These are phyloP conservation scores for Clusia tigrina DNA, from an alignment of 2,888 invertebrate species.

Conservation along the genomic window DNA sequence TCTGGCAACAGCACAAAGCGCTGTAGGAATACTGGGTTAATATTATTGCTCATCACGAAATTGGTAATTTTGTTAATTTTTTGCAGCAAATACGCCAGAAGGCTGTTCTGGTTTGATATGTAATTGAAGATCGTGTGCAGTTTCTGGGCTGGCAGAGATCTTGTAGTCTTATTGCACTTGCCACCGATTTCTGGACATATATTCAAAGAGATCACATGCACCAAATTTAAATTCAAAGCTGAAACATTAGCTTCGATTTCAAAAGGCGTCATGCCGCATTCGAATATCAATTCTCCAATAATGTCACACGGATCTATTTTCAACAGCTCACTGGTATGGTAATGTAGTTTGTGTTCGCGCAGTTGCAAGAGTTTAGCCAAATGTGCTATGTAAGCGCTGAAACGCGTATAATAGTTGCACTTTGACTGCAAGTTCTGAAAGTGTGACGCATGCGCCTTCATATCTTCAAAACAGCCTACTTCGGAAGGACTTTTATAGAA, in stretches of 20 bases:
- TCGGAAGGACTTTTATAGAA: conserved; percentile 45
- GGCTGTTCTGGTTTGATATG: conserved; percentile 54
- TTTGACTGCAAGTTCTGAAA: conserved; percentile 59
- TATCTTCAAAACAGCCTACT: conserved; percentile 46
- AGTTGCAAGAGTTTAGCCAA: conserved; percentile 61
- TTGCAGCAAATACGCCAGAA: conserved; percentile 54
- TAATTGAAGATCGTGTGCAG: conserved; percentile 58
- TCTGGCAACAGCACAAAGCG: conserved; percentile 46
- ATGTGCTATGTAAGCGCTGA: conserved; percentile 56
- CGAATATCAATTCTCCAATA: conserved; percentile 74
- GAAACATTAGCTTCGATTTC: conserved; percentile 75
- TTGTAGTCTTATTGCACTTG: neutral
- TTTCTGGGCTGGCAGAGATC: conserved; percentile 43
- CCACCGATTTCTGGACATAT: conserved; percentile 70
- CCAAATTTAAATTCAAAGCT: conserved; percentile 76
- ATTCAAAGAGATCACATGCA: conserved; percentile 76
- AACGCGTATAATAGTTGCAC: conserved; percentile 56
- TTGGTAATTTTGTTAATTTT: conserved; percentile 43
- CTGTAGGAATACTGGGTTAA: conserved; percentile 47
- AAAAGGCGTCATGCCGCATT: conserved; percentile 72
- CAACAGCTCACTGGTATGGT: conserved; percentile 51
- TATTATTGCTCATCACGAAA: conserved; percentile 17
- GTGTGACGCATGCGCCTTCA: conserved; percentile 52
- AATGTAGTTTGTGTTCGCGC: conserved; percentile 49
- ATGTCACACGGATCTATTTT: conserved; percentile 67